Conservation (phyloP, 2,888 invertebrate genomes). For the Therioaphis trifolii region DNA sequence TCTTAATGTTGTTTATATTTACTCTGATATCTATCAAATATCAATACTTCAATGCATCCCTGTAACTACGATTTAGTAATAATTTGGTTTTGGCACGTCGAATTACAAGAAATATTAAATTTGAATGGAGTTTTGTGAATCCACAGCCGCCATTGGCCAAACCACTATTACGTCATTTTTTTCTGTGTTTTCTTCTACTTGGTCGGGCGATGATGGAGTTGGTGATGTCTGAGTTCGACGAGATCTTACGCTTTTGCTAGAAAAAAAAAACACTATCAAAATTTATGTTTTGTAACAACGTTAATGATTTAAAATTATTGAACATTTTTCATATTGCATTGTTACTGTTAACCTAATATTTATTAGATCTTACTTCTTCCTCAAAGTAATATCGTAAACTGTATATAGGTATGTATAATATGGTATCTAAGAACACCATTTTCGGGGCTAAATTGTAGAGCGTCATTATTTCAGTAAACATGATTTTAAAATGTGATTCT, state of each 20-base stretch:
- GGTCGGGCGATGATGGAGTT: conserved; percentile 53
- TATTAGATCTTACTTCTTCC: too few relatives aligned
- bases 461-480: too few relatives aligned
- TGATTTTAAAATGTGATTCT: too few relatives aligned
- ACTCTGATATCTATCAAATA: background rate
- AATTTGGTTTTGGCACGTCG: conserved; percentile 48
- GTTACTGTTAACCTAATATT: too few relatives aligned
- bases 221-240: conserved; percentile 54
- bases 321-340: too few relatives aligned
- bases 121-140: conserved; percentile 49
- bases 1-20: background rate
- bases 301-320: too few relatives aligned
- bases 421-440: too few relatives aligned
- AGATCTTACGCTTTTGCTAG: conserved; percentile 56
- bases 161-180: conserved; percentile 53
- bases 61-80: conserved; percentile 41
- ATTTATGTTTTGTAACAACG: too few relatives aligned
- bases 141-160: conserved; percentile 43
- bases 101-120: conserved; percentile 14
- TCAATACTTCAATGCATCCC: conserved; percentile 34
- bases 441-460: too few relatives aligned
- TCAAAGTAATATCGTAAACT: too few relatives aligned
- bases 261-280: conserved; percentile 6
- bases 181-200: conserved; percentile 24
- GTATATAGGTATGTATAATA: too few relatives aligned